Percentiles rank a stretch among this genome's conserved stretches.
Conservation (phyloP, 2,113 vertebrate species). For the Hyaena hyaena region DNA sequence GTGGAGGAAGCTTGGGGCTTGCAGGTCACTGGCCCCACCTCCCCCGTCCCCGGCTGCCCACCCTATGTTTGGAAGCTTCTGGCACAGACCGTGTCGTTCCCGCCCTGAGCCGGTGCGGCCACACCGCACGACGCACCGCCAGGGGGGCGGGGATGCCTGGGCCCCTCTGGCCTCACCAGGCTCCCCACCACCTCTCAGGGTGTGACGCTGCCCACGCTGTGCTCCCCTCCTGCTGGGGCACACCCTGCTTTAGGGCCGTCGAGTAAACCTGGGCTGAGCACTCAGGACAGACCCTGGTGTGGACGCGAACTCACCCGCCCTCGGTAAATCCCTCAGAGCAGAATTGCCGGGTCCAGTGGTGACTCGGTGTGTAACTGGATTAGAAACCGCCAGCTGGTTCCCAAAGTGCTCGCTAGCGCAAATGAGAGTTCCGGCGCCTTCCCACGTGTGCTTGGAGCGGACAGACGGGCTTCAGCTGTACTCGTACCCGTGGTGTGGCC, state of each 20-base stretch:
- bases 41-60: fast-evolving
- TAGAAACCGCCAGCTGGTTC: not conserved
- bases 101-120: fast-evolving
- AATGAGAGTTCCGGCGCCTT: fast-evolving
- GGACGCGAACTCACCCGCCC: fast-evolving
- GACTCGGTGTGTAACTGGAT: fast-evolving
- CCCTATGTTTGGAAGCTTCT: fast-evolving
- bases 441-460: fast-evolving
- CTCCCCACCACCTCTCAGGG: fast-evolving
- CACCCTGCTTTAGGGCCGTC: too few relatives aligned
- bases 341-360: fast-evolving
- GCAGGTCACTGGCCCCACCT: fast-evolving
- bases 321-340: fast-evolving
- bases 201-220: fast-evolving
- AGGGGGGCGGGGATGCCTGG: not conserved
- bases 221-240: too few relatives aligned
- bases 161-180: too few relatives aligned
- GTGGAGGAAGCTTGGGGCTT: not conserved
- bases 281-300: fast-evolving
- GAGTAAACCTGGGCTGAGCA: fast-evolving
- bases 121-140: fast-evolving
- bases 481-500: fast-evolving
- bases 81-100: too few relatives aligned
- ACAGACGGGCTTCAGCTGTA: fast-evolving
- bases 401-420: fast-evolving